A percentile compares a stretch with the other conserved stretches of the same genome.
Evolutionary conservation across 2,888 invertebrate genomes (phyloP).

Genomic region (Phortica okadai): DNA sequence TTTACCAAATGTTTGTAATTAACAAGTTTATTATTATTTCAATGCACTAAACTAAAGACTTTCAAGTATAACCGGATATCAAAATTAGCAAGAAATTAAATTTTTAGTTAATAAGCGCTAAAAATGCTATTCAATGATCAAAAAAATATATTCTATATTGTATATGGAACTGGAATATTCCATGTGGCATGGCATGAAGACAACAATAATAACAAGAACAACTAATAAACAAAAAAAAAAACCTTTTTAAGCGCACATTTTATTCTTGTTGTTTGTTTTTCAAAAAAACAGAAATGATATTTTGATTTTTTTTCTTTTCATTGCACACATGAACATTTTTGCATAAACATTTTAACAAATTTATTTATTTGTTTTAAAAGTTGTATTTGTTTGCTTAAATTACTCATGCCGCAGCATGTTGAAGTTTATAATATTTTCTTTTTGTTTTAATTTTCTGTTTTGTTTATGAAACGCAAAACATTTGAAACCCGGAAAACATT

Average conservation of each 20-base stretch:
- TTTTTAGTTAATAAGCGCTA: not conserved
- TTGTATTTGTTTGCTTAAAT: constrained; percentile 13
- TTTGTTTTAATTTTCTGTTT: not conserved
- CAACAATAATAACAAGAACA: not conserved
- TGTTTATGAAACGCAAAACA: not conserved
- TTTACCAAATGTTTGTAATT: too few species aligned
- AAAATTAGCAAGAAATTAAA: not conserved
- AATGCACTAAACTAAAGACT: too few species aligned
- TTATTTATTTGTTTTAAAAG: not conserved
- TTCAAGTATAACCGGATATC: too few species aligned
- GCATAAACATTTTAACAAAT: constrained; percentile 2
- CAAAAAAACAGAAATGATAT: too few species aligned
- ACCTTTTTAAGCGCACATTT: too few species aligned
- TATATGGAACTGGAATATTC: not conserved
- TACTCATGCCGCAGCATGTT: not conserved
- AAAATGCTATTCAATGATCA: not conserved
- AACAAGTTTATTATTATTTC: too few species aligned
- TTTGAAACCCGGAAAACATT: too few species aligned
- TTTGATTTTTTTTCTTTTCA: not conserved
- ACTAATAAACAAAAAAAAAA: not conserved
- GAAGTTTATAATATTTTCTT: not conserved
- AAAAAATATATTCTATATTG: not conserved
- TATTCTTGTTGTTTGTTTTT: too few species aligned
- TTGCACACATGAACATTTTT: not conserved
- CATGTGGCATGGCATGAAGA: not conserved